Base-by-base conservation (phyloP, 2,113 vertebrate genomes). In the Thryonomys swinderianus region DNA sequence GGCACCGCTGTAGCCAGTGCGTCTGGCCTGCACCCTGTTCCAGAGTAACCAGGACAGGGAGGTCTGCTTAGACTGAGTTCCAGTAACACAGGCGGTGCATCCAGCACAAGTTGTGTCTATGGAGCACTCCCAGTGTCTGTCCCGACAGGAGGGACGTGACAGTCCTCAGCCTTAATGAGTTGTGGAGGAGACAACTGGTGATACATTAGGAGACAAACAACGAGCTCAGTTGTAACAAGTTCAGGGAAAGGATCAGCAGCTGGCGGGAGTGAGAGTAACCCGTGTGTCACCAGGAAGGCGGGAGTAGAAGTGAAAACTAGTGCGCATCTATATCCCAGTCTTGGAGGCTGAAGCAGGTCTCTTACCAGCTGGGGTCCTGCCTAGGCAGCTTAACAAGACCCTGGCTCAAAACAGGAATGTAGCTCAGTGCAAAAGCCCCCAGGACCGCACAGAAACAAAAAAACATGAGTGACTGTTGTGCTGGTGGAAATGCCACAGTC, bases 41-140 rank as follows among this genome's bases (percentile, higher is more conserved):
- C 84, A 40, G 2, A 84, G 71, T 64, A 61, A 40, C 37, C 21
- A 48, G 17, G n/a, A 18, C 37, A 13, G 85, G 21, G 34, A 55
- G 21, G n/a, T 40, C 42, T 69, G 53, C 42, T 61, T 27, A 69
- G 0, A 2, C 84, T 27, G 8, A 8, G 59, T 69, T 51, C 64
- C 16, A 42, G 4, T 8, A 51, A 8, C 2, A 6, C 30, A 37
- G 0, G 21, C 1, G 0, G 3, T 18, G 8, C 18, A 8, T 61
- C 32, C 2, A 18, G 48, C 42, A 13, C 3, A 0, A 17, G 0
- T 30, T 14, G 4, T 37, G 25, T 27, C 23, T 25, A 5, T n/a
- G 8, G 23, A 53, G 71, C 3, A 5, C 76, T 40, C 0, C 3
- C 4, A 7, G 4, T n/a, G 3, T 84, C 27, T 2, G 10, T 79